A percentile compares a stretch with the other conserved stretches of the same genome.
phyloP scores from a whole-genome alignment of 1,140 invertebrate species.

The Medauroidea extradentata region DNA sequence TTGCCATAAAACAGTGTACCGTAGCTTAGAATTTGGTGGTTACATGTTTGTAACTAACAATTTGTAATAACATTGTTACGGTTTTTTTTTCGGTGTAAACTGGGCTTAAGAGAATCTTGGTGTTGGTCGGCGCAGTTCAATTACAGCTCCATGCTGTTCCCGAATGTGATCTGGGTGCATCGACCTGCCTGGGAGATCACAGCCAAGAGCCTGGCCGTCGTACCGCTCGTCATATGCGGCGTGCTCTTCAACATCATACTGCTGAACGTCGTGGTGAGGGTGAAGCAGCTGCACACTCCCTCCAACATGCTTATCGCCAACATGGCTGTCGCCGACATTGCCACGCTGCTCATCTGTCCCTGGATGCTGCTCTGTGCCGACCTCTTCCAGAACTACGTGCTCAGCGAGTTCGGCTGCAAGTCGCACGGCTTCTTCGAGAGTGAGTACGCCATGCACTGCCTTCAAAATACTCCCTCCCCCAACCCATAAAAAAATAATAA shows the following conservation, averaged over 20 bases:
- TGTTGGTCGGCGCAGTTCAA: not conserved
- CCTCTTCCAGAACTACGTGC: constrained; percentile 69
- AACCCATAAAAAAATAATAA: too few relatives aligned
- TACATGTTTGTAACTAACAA: too few relatives aligned
- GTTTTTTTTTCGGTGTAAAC: too few relatives aligned
- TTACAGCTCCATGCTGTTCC: constrained; percentile 40
- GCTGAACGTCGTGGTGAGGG: constrained; percentile 60
- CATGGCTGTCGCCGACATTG: constrained; percentile 70
- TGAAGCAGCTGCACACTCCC: constrained; percentile 63
- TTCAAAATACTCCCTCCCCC: too few relatives aligned
- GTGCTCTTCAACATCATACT: constrained; percentile 68
- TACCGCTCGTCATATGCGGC: constrained; percentile 60
- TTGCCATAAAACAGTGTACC: too few relatives aligned
- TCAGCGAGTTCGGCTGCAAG: constrained; percentile 63
- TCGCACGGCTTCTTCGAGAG: constrained; percentile 65
- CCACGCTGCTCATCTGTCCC: constrained; percentile 68
- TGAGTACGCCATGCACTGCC: constrained; percentile 40
- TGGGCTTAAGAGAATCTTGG: too few relatives aligned
- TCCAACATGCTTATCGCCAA: constrained; percentile 77
- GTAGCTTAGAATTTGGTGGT: too few relatives aligned
- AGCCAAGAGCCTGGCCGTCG: constrained; percentile 53
- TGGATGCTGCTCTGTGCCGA: constrained; percentile 65
- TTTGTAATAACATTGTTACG: too few relatives aligned
- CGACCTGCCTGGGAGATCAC: constrained; percentile 54
- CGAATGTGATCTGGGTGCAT: constrained; percentile 56